Base-by-base conservation (phyloP, 2,888 invertebrate species). In the Camptogramma bilineatum region DNA sequence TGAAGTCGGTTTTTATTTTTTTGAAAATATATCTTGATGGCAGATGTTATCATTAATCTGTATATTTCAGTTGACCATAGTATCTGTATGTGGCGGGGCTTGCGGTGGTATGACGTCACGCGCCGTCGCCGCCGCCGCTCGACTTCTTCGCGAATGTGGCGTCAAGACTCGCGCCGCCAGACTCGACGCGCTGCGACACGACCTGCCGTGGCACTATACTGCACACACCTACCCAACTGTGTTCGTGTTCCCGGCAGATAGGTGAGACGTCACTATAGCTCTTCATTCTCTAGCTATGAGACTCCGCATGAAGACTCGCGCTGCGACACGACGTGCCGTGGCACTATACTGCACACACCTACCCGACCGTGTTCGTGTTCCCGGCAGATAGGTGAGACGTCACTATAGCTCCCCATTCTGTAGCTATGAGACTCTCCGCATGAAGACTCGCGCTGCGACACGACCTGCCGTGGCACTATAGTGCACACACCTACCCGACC, bases 191-290 rank as follows among this genome's bases (percentile, higher is more conserved):
- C 96, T 96, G 77, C 92, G 94, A 0, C 98, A 98, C 93, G 97
- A 97, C 88, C 93, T 98, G 73, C 97, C 97, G 0, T 98, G 98
- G 97, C 95, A 96, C 82, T 97, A 95, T 85, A 96, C 96, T 47
- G 96, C 96, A 92, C 95, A 96, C 68, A 91, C 91, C 56, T 96
- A 96, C 86, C 98, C 98, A 16, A 95, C 97, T 0, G 93, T 98
- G 50, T 88, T 98, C 31, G 96, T 97, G 66, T 97, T 97, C 83
- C 97, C 97, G 0, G 94, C 95, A 5, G 88, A 94, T 73, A 95
- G 95, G 96, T 96, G 48, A 51, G 58, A 21, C 18, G 17, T n/a
- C 42, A 13, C 39, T 39, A 28, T 3, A 28, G 28, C 8, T 8
- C 28, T 8, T 28, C 4, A 4, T 24, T 24, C 5, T 24, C 5